phyloP scores from a whole-genome alignment of 2,888 invertebrate species.

The Protonemura montana region DNA sequence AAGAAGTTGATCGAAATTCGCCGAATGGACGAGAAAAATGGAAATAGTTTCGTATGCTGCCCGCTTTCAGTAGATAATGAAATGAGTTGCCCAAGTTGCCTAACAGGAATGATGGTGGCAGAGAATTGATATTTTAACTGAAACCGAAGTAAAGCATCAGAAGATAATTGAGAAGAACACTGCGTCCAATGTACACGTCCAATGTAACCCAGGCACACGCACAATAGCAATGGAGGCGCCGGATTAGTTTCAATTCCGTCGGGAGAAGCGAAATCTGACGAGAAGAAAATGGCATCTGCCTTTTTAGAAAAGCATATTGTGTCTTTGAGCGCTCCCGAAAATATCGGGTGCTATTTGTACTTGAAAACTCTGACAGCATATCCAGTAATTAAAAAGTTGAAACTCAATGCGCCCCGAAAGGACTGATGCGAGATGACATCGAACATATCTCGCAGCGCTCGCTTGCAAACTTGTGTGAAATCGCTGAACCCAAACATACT shows the following conservation, averaged over 20 bases:
- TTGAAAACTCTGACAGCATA: background rate
- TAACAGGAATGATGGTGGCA: too few relatives aligned
- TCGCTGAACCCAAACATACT: background rate
- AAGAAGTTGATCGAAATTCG: too few relatives aligned
- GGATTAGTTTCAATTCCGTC: background rate
- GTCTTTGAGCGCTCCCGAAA: background rate
- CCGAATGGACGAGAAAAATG: too few relatives aligned
- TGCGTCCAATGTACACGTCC: background rate
- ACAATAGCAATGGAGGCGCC: background rate
- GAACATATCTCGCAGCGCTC: background rate
- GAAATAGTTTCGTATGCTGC: too few relatives aligned
- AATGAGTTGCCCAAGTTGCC: too few relatives aligned
- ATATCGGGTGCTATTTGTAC: background rate
- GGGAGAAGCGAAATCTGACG: background rate
- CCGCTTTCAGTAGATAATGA: too few relatives aligned
- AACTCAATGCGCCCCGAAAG: background rate
- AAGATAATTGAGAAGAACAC: too few relatives aligned
- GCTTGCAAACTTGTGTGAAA: background rate
- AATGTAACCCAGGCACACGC: background rate
- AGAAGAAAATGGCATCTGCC: background rate
- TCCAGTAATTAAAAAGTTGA: background rate
- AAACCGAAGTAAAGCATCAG: too few relatives aligned
- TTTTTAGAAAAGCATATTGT: background rate
- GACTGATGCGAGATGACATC: background rate
- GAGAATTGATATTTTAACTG: too few relatives aligned